These are phyloP conservation scores for Oncopodura yosiiana DNA, from an alignment of 1,140 invertebrate genomes.

Conservation along the genomic window DNA sequence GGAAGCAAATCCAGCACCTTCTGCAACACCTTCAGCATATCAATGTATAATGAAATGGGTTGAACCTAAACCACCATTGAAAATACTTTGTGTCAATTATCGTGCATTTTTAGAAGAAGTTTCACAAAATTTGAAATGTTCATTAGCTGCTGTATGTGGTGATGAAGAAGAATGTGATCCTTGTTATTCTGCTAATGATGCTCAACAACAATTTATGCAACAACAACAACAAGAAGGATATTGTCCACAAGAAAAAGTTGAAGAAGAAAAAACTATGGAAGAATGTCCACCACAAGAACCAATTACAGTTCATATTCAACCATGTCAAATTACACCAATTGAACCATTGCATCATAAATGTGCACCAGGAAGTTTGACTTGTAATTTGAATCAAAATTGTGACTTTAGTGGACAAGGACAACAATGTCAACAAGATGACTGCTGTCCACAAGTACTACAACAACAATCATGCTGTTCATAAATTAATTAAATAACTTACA, in stretches of 20 bases:
- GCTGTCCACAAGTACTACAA: background rate
- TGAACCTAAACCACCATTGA: slow-evolving; percentile 32
- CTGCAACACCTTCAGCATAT: slow-evolving; percentile 30
- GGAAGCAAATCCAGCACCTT: slow-evolving; percentile 30
- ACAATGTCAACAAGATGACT: background rate
- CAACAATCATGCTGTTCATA: background rate
- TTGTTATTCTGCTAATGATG: too few relatives aligned
- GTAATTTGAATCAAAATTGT: slow-evolving; percentile 19
- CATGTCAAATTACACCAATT: slow-evolving; percentile 23
- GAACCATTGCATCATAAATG: slow-evolving; percentile 27
- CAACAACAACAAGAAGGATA: background rate
- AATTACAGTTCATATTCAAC: slow-evolving; percentile 20
- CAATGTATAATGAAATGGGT: slow-evolving; percentile 29
- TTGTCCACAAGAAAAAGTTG: slow-evolving; percentile 15
- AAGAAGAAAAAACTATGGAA: slow-evolving; percentile 12
- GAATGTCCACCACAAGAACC: slow-evolving; percentile 28
- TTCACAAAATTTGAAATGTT: slow-evolving; percentile 30
- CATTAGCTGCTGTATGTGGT: slow-evolving; percentile 27
- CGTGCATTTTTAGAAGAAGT: slow-evolving; percentile 32
- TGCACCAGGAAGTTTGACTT: slow-evolving; percentile 23
- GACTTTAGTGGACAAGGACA: background rate
- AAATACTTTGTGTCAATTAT: slow-evolving; percentile 33
- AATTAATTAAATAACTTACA: too few relatives aligned
- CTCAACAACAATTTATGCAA: slow-evolving; percentile 22
- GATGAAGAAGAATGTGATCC: slow-evolving; percentile 15